Conservation (phyloP, 2,113 vertebrate species). For the Melozone crissalis region DNA sequence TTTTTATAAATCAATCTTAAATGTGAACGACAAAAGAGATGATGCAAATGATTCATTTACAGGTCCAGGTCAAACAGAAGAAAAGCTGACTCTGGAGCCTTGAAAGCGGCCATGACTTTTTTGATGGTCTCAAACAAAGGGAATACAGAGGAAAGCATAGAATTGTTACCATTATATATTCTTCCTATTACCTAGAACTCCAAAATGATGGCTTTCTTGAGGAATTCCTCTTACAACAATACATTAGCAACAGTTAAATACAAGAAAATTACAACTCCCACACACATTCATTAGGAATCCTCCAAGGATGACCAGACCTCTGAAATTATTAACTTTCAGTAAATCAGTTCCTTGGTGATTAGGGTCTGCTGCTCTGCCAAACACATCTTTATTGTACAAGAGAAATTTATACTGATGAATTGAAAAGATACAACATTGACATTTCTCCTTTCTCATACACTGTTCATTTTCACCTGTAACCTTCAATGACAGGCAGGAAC, state of each 20-base stretch:
- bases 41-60: constrained; percentile 3
- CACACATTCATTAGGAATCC: background rate
- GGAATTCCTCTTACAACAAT: constrained; percentile 31
- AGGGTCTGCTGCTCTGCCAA: background rate
- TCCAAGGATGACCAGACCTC: background rate
- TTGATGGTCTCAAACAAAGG: constrained; percentile 16
- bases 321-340: background rate
- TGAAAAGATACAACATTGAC: background rate
- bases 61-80: background rate
- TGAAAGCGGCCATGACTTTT: background rate
- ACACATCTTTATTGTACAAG: background rate
- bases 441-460: background rate
- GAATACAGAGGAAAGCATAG: constrained; percentile 1
- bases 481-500: background rate
- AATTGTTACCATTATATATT: constrained; percentile 32
- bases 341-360: background rate
- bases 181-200: constrained; percentile 34
- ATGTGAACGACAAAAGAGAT: constrained; percentile 16
- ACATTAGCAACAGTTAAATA: background rate
- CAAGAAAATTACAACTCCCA: background rate
- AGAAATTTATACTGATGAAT: background rate
- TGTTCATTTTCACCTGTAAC: background rate
- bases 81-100: constrained; percentile 21
- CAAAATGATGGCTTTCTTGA: constrained; percentile 70
- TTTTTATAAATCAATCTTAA: constrained; percentile 22